Conservation (phyloP, 2,797 vertebrate genomes). For the Borostomias antarcticus region DNA sequence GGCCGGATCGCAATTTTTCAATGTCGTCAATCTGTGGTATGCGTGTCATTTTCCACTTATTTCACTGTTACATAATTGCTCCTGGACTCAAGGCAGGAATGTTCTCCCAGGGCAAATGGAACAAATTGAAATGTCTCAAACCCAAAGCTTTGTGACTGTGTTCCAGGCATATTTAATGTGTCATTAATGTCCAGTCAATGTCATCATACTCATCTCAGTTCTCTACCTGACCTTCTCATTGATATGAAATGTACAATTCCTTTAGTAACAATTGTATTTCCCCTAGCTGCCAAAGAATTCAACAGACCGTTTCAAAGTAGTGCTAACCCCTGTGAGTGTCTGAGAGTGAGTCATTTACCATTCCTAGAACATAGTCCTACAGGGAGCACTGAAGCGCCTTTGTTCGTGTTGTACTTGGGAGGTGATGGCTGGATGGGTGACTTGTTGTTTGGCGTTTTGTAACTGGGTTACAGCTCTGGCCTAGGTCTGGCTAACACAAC, state of each 20-base stretch:
- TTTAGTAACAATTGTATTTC: background rate
- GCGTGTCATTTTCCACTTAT: constrained; percentile 21
- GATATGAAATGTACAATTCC: background rate
- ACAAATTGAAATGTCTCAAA: background rate
- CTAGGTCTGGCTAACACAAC: constrained; percentile 43
- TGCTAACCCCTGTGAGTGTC: background rate
- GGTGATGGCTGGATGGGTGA: constrained; percentile 66
- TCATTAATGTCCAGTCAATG: background rate
- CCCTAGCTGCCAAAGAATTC: background rate
- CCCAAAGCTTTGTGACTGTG: background rate
- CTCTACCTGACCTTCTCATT: background rate
- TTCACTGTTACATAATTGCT: constrained; percentile 19
- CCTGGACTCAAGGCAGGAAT: constrained; percentile 2
- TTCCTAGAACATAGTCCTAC: background rate
- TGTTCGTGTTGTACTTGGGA: constrained; percentile 66
- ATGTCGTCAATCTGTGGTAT: background rate
- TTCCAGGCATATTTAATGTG: background rate
- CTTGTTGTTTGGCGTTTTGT: constrained; percentile 68
- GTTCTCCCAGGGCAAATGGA: constrained; percentile 6
- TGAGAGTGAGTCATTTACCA: background rate
- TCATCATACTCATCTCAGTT: background rate
- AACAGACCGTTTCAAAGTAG: background rate
- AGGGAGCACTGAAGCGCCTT: constrained; percentile 27
- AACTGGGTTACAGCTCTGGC: constrained; percentile 67
- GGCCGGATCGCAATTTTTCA: constrained; percentile 12